Evolutionary conservation across 2,113 vertebrate species (phyloP).

Genomic region (Oryzias javanicus): DNA sequence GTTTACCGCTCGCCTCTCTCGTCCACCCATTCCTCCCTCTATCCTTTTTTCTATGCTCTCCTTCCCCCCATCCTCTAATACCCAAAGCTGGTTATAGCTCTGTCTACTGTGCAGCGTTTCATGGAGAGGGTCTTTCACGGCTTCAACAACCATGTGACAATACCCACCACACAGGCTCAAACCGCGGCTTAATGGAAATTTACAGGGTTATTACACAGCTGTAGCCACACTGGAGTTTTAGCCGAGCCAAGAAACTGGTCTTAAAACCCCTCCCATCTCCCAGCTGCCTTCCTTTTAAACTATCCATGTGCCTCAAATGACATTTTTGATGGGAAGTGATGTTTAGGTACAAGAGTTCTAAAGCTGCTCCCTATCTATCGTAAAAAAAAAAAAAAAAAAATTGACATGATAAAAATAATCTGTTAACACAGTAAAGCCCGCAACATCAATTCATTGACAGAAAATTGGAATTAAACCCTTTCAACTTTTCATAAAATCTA

Average conservation of each 20-base stretch:
- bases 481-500: too few species aligned
- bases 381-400: constrained; percentile 6
- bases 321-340: not conserved
- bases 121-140: constrained; percentile 42
- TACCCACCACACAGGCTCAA: constrained; percentile 42
- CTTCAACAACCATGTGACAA: constrained; percentile 49
- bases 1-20: constrained; percentile 32
- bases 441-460: too few species aligned
- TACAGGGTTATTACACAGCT: constrained; percentile 66
- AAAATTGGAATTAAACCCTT: too few species aligned
- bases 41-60: constrained; percentile 4
- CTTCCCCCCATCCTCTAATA: constrained; percentile 10
- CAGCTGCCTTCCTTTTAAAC: constrained; percentile 21
- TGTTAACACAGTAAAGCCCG: too few species aligned
- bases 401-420: too few species aligned
- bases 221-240: constrained; percentile 57
- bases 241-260: constrained; percentile 50
- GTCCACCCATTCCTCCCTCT: constrained; percentile 30
- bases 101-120: constrained; percentile 39
- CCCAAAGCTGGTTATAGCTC: constrained; percentile 48
- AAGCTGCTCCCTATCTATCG: not conserved
- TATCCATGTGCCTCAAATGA: constrained; percentile 6
- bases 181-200: constrained; percentile 70
- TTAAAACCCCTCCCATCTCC: constrained; percentile 41
- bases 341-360: constrained; percentile 4